Base-by-base conservation (phyloP, 2,888 invertebrate species). In the Drosophila parthenogenetica region DNA sequence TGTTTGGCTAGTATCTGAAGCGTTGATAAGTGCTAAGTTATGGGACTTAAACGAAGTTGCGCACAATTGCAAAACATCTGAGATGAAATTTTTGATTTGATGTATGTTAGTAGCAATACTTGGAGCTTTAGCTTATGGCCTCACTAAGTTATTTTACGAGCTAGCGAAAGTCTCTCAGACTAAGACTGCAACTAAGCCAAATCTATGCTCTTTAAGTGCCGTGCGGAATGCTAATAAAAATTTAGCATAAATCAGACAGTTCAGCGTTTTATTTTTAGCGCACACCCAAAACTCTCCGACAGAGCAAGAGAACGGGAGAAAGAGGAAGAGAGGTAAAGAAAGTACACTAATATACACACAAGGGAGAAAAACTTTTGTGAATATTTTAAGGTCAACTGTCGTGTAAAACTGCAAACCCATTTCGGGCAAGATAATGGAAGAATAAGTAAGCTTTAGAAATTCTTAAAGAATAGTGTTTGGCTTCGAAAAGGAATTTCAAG, bases 21-120 rank as follows among this genome's bases (percentile, higher is more conserved):
- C 55, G 75, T 76, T 76, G 75, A 76, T 76, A 76, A 76, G 77
- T 76, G 77, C 77, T 61, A 77, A 76, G 75, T 76, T 77, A 77
- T 76, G 77, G 77, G 77, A 65, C 78, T 77, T 73, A 65, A 76
- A 64, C 73, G 58, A 43, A 69, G 64, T 53, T 61, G 60, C 50
- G 58, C 78, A 59, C 77, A 76, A 77, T 76, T 75, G 64, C 49
- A 61, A 77, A 57, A 60, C 68, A 64, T 32, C 35, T n/a, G 43
- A 43, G 54, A 55, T 55, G 43, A 55, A 35, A 35, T 43, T 35
- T 35, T 35, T 43, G 43, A 55, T 43, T 19, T 35, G 54, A 43
- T 55, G 54, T 55, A 32, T 19, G 53, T 17, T 53, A 53, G 43
- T 66, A 25, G 19, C 54, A n/a, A n/a, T 42, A 32, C 42, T 54